Evolutionary conservation across 2,113 vertebrate species (phyloP), one percentile per base, ranked within the genome.

Genomic region (human): DNA sequence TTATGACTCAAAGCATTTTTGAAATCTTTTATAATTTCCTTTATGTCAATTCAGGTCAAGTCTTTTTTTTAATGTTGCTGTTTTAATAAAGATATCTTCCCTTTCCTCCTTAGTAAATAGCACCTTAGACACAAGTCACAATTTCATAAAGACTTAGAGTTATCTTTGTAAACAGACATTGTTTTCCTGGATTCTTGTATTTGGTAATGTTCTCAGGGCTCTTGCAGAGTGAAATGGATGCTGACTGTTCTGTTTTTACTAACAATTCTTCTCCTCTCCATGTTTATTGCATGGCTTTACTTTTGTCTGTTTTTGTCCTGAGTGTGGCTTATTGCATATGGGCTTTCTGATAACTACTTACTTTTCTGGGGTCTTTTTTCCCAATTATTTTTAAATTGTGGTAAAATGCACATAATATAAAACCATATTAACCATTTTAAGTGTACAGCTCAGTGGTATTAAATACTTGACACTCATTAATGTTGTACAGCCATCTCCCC

Each of bases 21-120:
- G n/a, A 80, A 89, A 64, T 43, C 43, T 89, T 40, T 90, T 84
- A 1, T 88, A 55, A 93, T 93, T 96, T 73, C 32, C 70, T 85
- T 92, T 45, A 72, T 82, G 55, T 66, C 32, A 66, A 43, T n/a
- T 82, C 38, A 75, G 55, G 52, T 79, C 73, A 75, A 35, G 13
- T 87, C 22, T 89, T 87, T 92, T 92, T 78, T 86, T 84, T 73
- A 43, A 91, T 73, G 40, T 64, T 17, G 11, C 25, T 85, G 5
- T 90, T 88, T 89, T 92, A 79, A 90, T 86, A 93, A 76, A 95
- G 40, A 16, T 16, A 23, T 17, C 25, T 48, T 66, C 30, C 66
- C 25, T 81, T 76, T 64, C 25, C 76, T 79, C 30, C 48, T 83
- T 61, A 45, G 81, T 66, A 82, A 90, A 90, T 25, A 90, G 25